Percentiles rank a stretch among this genome's conserved stretches.
Evolutionary conservation across 2,797 vertebrate genomes (phyloP).

Genomic region (Bryconaethiops microstoma): DNA sequence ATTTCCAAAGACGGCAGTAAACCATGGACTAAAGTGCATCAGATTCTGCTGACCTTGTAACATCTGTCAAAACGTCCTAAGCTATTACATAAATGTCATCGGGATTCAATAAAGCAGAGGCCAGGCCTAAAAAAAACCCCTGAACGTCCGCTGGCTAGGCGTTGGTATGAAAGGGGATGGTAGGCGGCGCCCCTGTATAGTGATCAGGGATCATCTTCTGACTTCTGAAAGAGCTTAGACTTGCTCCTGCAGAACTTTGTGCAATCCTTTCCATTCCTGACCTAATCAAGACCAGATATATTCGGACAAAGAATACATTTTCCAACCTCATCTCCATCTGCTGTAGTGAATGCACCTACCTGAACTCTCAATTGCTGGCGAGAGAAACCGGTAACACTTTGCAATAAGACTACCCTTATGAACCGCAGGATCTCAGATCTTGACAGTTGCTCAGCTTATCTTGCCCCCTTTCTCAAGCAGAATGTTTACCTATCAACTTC

Average conservation of each 20-base stretch:
- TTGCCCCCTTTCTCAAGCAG: too few relatives aligned
- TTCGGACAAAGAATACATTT: background rate
- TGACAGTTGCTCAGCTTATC: too few relatives aligned
- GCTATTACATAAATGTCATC: slow-evolving; percentile 39
- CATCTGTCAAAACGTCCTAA: background rate
- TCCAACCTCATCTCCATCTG: too few relatives aligned
- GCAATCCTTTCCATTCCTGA: background rate
- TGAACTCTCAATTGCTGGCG: too few relatives aligned
- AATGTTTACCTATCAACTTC: too few relatives aligned
- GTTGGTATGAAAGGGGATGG: background rate
- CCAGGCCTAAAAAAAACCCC: background rate
- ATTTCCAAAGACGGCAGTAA: slow-evolving; percentile 29
- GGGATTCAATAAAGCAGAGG: slow-evolving; percentile 30
- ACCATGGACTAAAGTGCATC: background rate
- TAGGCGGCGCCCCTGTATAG: background rate
- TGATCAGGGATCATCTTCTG: background rate
- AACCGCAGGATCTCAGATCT: too few relatives aligned
- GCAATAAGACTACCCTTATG: too few relatives aligned
- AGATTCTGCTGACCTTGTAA: slow-evolving; percentile 4
- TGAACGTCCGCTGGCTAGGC: background rate
- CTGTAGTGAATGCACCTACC: too few relatives aligned
- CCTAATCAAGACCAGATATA: background rate
- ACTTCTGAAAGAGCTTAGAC: background rate
- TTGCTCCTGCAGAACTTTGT: background rate
- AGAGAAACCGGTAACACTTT: too few relatives aligned